Evolutionary conservation across 2,888 invertebrate genomes (phyloP), one percentile per base, ranked within the genome.

Genomic region (Lasioglossum leucozonium): DNA sequence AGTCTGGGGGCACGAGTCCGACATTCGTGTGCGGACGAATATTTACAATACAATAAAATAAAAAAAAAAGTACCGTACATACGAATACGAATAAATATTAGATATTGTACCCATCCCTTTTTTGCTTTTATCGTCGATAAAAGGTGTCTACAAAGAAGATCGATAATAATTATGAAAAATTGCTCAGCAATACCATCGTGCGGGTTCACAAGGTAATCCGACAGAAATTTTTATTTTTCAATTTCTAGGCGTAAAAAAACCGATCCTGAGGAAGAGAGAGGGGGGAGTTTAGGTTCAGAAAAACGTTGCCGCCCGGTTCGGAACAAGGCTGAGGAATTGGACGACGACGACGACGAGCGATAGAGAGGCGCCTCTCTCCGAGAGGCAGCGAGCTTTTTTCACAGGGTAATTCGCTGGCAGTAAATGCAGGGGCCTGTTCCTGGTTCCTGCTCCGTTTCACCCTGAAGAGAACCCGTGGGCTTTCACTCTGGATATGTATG

Each of bases 391-490:
- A 82, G 82, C 82, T 87, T 83, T 77, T 80, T 81, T 72, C 78
- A 81, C 51, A 55, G 76, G 76, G 65, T 78, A 80, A 81, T 87
- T 79, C 74, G 78, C 83, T 72, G 87, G 73, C 80, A 47, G 82
- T 87, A 85, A 83, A 79, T 72, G 85, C 58, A 79, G 86, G 81
- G 51, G 13, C 86, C 87, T 87, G 86, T 89, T 87, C 89, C 87
- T 89, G 81, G 87, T 89, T 87, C 81, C 77, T 81, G 82, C 79
- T 75, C 69, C 76, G 85, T 85, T 87, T 77, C 85, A 86, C 72
- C 81, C 84, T 62, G 51, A 51, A 51, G 78, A 77, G 74, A 81
- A 82, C 71, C 44, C 44, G 80, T 44, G 34, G 83, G 85, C 89
- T 89, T 89, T 86, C 83, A 79, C 89, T 87, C 78, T 3, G 79